phyloP scores from a whole-genome alignment of 2,797 vertebrate species.

The Ctenochaetus hawaiiensis region DNA sequence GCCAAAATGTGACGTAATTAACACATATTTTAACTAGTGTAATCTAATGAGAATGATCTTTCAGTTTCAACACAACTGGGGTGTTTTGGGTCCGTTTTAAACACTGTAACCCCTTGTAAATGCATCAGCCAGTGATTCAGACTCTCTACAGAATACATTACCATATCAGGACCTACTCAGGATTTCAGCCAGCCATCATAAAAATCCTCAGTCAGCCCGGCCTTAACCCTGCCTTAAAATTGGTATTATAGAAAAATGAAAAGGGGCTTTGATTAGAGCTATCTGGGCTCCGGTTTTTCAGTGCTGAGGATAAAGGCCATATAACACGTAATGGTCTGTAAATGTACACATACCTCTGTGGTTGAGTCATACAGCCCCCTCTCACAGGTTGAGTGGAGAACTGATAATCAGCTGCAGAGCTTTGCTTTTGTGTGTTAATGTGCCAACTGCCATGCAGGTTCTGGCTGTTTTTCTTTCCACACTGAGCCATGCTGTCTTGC shows the following conservation, averaged over 20 bases:
- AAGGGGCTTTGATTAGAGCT: slow-evolving; percentile 69
- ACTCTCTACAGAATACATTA: slow-evolving; percentile 59
- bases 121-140: slow-evolving; percentile 33
- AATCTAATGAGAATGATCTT: slow-evolving; percentile 5
- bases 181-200: slow-evolving; percentile 71
- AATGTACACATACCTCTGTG: slow-evolving; percentile 78
- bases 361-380: slow-evolving; percentile 73
- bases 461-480: slow-evolving; percentile 51
- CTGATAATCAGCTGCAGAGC: slow-evolving; percentile 77
- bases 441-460: slow-evolving; percentile 60
- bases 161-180: slow-evolving; percentile 77
- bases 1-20: background rate
- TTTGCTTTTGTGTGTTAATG: slow-evolving; percentile 63
- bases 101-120: slow-evolving; percentile 31
- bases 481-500: slow-evolving; percentile 18
- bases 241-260: slow-evolving; percentile 72
- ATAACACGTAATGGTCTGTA: slow-evolving; percentile 76
- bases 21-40: background rate
- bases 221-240: slow-evolving; percentile 51
- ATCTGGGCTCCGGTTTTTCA: slow-evolving; percentile 62
- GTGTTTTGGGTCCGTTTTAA: slow-evolving; percentile 40
- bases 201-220: slow-evolving; percentile 39
- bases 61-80: slow-evolving; percentile 13
- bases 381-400: slow-evolving; percentile 56
- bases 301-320: slow-evolving; percentile 58